phyloP scores from a whole-genome alignment of 1,140 invertebrate genomes.

The Camponotus floridanus region DNA sequence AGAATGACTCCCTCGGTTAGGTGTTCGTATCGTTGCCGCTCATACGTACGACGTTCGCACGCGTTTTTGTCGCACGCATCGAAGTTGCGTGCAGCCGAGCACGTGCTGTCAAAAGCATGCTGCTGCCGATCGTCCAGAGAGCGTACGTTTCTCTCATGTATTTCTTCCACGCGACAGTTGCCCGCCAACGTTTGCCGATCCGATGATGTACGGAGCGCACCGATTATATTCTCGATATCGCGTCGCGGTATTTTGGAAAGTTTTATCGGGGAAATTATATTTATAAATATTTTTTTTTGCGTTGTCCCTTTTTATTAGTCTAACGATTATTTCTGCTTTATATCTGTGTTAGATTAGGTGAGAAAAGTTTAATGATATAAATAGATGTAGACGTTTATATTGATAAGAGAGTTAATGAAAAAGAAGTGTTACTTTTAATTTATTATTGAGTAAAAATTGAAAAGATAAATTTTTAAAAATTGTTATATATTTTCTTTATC shows the following conservation, averaged over 20 bases:
- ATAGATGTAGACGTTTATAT: not conserved
- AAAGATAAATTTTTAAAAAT: not conserved
- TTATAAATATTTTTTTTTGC: no score
- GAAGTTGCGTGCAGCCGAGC: not conserved
- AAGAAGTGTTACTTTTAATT: not conserved
- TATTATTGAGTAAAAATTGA: not conserved
- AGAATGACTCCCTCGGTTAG: constrained; percentile 32
- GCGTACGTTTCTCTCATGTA: constrained; percentile 51
- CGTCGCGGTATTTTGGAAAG: not conserved
- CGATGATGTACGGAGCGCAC: constrained; percentile 19
- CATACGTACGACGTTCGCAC: not conserved
- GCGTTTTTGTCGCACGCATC: constrained; percentile 22
- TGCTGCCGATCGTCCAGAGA: constrained; percentile 51
- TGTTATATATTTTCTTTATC: not conserved
- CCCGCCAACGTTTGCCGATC: constrained; percentile 16
- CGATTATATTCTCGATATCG: not conserved
- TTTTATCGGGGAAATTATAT: not conserved
- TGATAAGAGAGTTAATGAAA: not conserved
- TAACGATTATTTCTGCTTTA: constrained; percentile 1
- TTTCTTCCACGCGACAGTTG: constrained; percentile 44
- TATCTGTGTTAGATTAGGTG: not conserved
- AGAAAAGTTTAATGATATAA: not conserved
- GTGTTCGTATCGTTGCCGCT: constrained; percentile 67
- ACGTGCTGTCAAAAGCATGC: constrained; percentile 52
- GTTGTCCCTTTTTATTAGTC: not conserved